phyloP scores from a whole-genome alignment of 2,113 vertebrate genomes.

The Kryptolebias marmoratus region DNA sequence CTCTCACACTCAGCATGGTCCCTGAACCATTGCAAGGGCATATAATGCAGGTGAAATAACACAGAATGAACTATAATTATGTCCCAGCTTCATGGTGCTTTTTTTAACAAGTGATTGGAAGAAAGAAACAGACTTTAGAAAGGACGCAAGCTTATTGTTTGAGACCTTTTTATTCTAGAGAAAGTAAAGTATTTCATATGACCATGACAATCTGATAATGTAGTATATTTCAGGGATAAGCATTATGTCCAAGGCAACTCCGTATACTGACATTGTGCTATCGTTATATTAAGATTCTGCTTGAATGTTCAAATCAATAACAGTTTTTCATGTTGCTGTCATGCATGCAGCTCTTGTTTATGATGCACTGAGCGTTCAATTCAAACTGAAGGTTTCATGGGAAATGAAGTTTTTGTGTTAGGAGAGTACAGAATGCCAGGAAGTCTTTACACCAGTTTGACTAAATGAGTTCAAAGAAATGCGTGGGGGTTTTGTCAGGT shows the following conservation, averaged over 20 bases:
- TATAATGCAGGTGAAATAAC: slow-evolving; percentile 71
- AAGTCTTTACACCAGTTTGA: not conserved
- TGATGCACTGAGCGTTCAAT: not conserved
- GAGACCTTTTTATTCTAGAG: slow-evolving; percentile 32
- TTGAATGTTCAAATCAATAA: slow-evolving; percentile 32
- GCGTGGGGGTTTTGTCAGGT: not conserved
- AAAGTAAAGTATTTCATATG: slow-evolving; percentile 38
- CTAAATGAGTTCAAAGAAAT: not conserved
- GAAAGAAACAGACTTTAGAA: slow-evolving; percentile 41
- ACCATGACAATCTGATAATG: slow-evolving; percentile 16
- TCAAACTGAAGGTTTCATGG: not conserved
- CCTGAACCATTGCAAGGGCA: slow-evolving; percentile 50
- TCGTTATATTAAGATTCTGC: slow-evolving; percentile 21
- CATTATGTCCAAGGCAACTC: not conserved
- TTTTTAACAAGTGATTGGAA: slow-evolving; percentile 51
- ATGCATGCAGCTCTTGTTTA: slow-evolving; percentile 9
- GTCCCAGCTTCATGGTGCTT: slow-evolving; percentile 41
- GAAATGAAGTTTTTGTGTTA: not conserved
- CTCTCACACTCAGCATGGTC: slow-evolving; percentile 52
- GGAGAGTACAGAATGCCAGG: not conserved
- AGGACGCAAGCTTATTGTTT: slow-evolving; percentile 33
- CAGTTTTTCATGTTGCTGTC: slow-evolving; percentile 3
- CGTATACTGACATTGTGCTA: not conserved
- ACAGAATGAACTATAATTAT: slow-evolving; percentile 67
- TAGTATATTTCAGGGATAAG: slow-evolving; percentile 1